A percentile compares a stretch with the other conserved stretches of the same genome.
Conservation (phyloP, 2,888 invertebrate species). For the Leptinotarsa rubiginosa region DNA sequence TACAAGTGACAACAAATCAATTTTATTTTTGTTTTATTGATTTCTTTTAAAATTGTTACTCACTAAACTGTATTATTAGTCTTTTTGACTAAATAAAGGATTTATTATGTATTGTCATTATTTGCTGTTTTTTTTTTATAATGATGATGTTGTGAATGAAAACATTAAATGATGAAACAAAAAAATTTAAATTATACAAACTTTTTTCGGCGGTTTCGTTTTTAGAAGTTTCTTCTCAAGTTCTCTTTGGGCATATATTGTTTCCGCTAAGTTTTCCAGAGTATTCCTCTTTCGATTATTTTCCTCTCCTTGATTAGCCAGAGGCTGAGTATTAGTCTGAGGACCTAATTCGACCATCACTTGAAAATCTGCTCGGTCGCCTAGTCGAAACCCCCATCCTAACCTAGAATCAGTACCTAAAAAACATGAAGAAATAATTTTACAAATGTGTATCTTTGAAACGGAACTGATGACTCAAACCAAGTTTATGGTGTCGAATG, state of each 20-base stretch:
- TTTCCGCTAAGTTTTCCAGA: conserved; percentile 59
- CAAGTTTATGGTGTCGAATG: no score
- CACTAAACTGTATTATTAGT: no score
- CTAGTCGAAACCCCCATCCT: conserved; percentile 84
- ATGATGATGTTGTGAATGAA: no score
- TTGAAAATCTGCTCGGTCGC: conserved; percentile 86
- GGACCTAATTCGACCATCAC: conserved; percentile 82
- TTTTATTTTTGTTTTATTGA: no score
- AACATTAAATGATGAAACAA: no score
- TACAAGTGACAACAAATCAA: no score
- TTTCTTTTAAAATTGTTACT: no score
- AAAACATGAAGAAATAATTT: conserved; percentile 33
- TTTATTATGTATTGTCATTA: no score
- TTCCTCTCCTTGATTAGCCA: conserved; percentile 68
- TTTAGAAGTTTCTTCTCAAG: conserved; percentile 61
- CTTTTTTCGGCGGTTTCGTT: conserved; percentile 38
- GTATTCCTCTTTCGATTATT: conserved; percentile 67
- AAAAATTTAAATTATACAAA: not conserved
- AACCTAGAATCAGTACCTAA: conserved; percentile 84
- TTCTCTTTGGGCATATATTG: conserved; percentile 64
- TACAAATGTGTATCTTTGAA: no score
- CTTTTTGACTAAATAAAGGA: no score
- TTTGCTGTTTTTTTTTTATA: no score
- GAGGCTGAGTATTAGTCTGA: conserved; percentile 78
- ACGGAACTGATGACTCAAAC: no score